Percentiles rank a stretch among this genome's conserved stretches.
Conservation (phyloP, 2,888 invertebrate genomes). For the Thera britannica region DNA sequence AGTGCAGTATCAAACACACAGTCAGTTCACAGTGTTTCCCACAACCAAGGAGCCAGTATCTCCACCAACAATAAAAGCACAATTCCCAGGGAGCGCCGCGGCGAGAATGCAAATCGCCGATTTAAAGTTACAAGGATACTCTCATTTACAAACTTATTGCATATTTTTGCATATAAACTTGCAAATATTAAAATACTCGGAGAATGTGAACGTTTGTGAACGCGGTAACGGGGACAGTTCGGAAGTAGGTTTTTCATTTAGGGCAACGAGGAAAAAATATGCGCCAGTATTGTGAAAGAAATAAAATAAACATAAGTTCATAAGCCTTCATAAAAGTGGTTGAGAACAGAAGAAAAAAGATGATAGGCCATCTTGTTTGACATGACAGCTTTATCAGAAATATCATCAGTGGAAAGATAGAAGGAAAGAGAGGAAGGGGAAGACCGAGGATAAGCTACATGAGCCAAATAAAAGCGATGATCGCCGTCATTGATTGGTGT, state of each 20-base stretch:
- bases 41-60: conserved; percentile 40
- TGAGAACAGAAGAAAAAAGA: too few species aligned
- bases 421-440: too few species aligned
- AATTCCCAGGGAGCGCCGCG: conserved; percentile 36
- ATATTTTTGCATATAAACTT: conserved; percentile 44
- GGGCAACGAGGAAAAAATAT: background rate
- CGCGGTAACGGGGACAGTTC: conserved; percentile 1
- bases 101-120: conserved; percentile 46
- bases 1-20: background rate
- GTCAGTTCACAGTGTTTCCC: conserved; percentile 3
- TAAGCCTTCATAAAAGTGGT: too few species aligned
- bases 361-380: too few species aligned
- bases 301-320: too few species aligned
- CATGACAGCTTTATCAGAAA: too few species aligned
- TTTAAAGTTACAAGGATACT: conserved; percentile 40
- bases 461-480: too few species aligned
- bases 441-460: too few species aligned
- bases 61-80: conserved; percentile 47
- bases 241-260: background rate
- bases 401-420: too few species aligned
- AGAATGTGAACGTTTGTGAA: conserved; percentile 19
- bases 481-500: too few species aligned
- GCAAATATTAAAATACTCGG: conserved; percentile 34
- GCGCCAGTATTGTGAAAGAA: too few species aligned
- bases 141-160: conserved; percentile 45